Percentiles rank a stretch among this genome's conserved stretches.
These are phyloP conservation scores for Sicus ferrugineus DNA, from an alignment of 2,888 invertebrate genomes.

Conservation along the genomic window DNA sequence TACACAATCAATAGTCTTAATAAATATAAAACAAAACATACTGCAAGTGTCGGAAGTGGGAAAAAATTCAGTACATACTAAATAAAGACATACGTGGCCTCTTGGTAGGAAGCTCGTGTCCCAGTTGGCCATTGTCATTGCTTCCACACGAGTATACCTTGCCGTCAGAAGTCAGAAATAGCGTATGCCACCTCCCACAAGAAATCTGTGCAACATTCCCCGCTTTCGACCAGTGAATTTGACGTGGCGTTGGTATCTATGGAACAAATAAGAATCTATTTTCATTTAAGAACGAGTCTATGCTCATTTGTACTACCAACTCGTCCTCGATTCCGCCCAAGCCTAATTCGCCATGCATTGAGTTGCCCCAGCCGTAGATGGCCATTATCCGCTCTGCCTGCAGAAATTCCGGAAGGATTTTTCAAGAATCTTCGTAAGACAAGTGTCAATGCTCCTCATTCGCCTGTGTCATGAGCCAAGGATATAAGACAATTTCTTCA, in stretches of 20 bases:
- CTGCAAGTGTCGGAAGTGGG: not conserved
- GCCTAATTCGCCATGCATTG: constrained; percentile 79
- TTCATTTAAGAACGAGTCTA: not conserved
- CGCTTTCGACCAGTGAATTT: constrained; percentile 70
- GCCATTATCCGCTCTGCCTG: too few species aligned
- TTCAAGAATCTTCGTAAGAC: too few species aligned
- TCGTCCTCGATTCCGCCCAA: constrained; percentile 80
- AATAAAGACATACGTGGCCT: constrained; percentile 73
- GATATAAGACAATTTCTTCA: too few species aligned
- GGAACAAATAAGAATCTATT: not conserved
- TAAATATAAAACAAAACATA: not conserved
- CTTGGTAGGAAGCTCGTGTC: constrained; percentile 74
- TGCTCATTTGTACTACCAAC: constrained; percentile 58
- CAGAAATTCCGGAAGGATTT: too few species aligned
- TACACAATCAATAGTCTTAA: not conserved
- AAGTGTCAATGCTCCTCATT: too few species aligned
- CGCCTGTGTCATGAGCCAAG: too few species aligned
- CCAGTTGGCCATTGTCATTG: constrained; percentile 92
- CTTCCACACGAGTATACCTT: constrained; percentile 89
- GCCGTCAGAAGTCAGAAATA: constrained; percentile 80
- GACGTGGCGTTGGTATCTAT: constrained; percentile 72
- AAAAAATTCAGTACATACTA: constrained; percentile 66
- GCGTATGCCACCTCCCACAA: constrained; percentile 84
- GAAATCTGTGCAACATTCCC: constrained; percentile 68
- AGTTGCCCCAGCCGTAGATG: constrained; percentile 81